Base-by-base conservation (phyloP, 1,140 invertebrate species). In the Zaprionus capensis region DNA sequence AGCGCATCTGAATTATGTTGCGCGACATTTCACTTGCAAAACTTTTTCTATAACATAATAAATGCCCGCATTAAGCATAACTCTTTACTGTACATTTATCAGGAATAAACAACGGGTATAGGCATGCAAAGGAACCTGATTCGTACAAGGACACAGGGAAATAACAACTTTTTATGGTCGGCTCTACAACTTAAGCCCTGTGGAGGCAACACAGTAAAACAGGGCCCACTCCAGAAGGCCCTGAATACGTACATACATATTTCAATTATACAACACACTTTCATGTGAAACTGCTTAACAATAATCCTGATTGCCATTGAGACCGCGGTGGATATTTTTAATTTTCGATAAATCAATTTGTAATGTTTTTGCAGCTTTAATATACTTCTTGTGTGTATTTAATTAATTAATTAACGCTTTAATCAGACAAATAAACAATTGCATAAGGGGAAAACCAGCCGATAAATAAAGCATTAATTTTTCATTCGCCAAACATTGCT, bases 21-120 rank as follows among this genome's bases (percentile, higher is more conserved):
- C 68, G 69, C 70, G 55, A 66, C 62, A 67, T 83, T 80, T 78
- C 70, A 76, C 74, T 49, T 59, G 41, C 51, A 62, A 87, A 72
- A 87, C 80, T 57, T 87, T 86, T 80, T 28, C 34, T 70, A 82
- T 82, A 66, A 81, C 63, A 78, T 75, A 75, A 69, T 75, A 71
- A 84, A 17, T 17, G 6, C 41, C n/a, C 44, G 34, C 61, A 81
- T 63, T 81, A 71, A 81, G 71, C 63, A 73, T 57, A 72, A 38
- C 56, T 46, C 38, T 68, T 83, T 51, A 76, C 28, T 61, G 41
- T 51, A 9, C 5, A 14, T 51, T 20, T 51, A 51, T 51, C 11
- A 51, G 22, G 53, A 46, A 46, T 46, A 46, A 46, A 46, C 41
- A 7, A 17, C 41, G 41, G 7, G 28, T n/a, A 2, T 44, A 17